Base-by-base conservation (phyloP, 2,797 vertebrate genomes). In the Otus scops region DNA sequence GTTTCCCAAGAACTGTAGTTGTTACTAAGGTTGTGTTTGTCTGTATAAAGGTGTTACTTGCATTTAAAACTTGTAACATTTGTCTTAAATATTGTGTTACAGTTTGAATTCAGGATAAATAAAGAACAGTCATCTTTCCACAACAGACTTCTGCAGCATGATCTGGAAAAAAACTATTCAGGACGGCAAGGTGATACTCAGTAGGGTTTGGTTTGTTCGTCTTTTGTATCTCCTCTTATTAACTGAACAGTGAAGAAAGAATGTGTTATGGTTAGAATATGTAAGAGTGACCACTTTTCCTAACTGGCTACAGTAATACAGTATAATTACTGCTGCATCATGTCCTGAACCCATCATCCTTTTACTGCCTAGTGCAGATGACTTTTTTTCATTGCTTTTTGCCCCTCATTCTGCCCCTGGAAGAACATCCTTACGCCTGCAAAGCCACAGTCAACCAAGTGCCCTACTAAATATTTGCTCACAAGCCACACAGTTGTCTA, bases 51-150 rank as follows among this genome's bases (percentile, higher is more conserved):
- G 20, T 1, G 0, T 38, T 61, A 27, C 32, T 83, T 94, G 28
- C 32, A 32, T 81, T 86, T 95, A 39, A 51, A 64, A 77, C 36
- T 13, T 41, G 80, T 86, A 71, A 77, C 17, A 3, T 64, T 91
- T 93, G 3, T 94, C 24, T 97, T 48, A 45, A 88, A 85, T 76
- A 12, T 50, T 97, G n/a, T 97, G 73, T 98, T 98, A 39, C 96
- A 98, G 98, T 97, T 98, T 97, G 98, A 98, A 89, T 98, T 98
- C 93, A 98, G 93, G 92, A 91, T 98, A 94, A 98, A 95, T 89
- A 98, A 98, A 96, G 98, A 98, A 10, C 92, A 97, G 1, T 48
- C 98, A 3, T 91, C 98, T 74, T 97, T 98, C 64, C 96, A 97
- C 93, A 98, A 87, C 17, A 98, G 97, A 87, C 97, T 98, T 82